Base-by-base conservation (phyloP, 2,113 vertebrate genomes). In the Podarcis raffonei region DNA sequence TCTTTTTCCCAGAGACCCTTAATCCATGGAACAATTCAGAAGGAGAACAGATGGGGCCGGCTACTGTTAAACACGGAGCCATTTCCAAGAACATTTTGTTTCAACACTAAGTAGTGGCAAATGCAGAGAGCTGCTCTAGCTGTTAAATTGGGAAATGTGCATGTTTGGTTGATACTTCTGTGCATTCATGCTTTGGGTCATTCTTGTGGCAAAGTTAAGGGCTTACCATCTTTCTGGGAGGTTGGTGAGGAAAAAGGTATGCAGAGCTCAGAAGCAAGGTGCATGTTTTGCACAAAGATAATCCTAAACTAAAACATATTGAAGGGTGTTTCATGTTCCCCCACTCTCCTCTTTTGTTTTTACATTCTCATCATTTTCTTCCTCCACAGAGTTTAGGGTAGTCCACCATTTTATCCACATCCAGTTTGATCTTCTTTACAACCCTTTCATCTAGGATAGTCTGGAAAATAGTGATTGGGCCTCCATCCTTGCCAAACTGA, bases 21-120 rank as follows among this genome's bases (percentile, higher is more conserved):
- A 87, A 37, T 94, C 87, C 94, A 95, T 91, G 85, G 94, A 74
- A 91, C 94, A 95, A 90, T 90, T 87, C 83, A 95, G 86, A 91
- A 95, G 85, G 91, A 91, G 20, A 95, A 85, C 96, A 97, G 96
- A 97, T 96, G 96, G 95, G 93, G 94, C 95, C 93, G 92, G 92
- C 93, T 96, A 95, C 95, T 96, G 94, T 94, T 96, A 94, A 95
- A 86, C 93, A 89, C 71, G 81, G 68, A 94, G 88, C 87, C n/a
- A 77, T 88, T 96, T 97, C 96, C 95, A 97, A 97, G 96, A 95
- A 97, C 95, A 96, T 86, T 94, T 89, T 96, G 94, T 94, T 94
- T 95, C 79, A 94, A 84, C 86, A 93, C 91, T 89, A 90, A 94
- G 95, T 87, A 94, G 85, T 87, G 88, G 90, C 89, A 94, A 91